Evolutionary conservation across 1,140 invertebrate species (phyloP).

Genomic region (Homarus americanus): DNA sequence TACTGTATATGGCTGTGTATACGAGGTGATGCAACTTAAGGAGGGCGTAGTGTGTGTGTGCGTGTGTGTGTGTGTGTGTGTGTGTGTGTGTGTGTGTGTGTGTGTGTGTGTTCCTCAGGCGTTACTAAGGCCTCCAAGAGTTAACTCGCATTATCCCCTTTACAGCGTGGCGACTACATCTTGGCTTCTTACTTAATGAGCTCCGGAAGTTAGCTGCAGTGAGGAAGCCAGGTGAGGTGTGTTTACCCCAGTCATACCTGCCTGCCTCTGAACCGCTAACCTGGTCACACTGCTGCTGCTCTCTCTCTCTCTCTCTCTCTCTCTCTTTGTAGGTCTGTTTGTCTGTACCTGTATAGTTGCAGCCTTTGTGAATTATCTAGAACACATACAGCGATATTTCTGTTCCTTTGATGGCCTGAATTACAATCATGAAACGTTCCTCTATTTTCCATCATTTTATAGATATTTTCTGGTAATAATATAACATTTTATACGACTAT

Average conservation of each 20-base stretch:
- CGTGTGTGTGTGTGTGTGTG: neutral
- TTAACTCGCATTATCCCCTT: conserved; percentile 8
- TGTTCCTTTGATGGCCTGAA: too few relatives aligned
- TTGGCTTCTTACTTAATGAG: conserved; percentile 8
- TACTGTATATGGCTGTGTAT: neutral
- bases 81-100: conserved; percentile 1
- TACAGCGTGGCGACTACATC: neutral
- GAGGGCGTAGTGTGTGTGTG: neutral
- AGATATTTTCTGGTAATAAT: too few relatives aligned
- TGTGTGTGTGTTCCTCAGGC: neutral
- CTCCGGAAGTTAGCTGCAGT: neutral
- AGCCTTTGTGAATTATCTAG: too few relatives aligned
- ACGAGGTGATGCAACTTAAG: too few relatives aligned
- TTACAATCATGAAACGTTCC: too few relatives aligned
- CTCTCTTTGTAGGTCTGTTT: too few relatives aligned
- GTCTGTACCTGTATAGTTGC: too few relatives aligned
- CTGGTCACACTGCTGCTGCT: neutral
- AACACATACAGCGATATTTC: too few relatives aligned
- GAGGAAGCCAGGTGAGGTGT: neutral
- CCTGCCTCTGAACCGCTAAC: neutral
- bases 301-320: neutral
- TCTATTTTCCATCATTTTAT: too few relatives aligned
- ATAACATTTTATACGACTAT: too few relatives aligned
- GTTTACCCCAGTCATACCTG: neutral
- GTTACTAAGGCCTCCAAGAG: neutral